Evolutionary conservation across 1,140 invertebrate genomes (phyloP).

Genomic region (Heliothis virescens): DNA sequence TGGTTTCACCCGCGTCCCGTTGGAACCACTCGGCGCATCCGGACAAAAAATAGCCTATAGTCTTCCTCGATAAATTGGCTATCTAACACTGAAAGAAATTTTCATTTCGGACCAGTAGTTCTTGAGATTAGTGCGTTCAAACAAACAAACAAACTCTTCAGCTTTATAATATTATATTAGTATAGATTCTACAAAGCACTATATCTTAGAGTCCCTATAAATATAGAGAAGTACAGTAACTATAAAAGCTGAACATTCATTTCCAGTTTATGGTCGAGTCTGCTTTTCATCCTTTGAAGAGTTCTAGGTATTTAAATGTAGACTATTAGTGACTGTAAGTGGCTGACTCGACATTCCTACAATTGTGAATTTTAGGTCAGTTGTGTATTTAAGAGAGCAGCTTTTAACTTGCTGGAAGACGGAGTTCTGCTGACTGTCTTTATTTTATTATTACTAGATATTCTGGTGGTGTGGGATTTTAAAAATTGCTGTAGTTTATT

Average conservation of each 20-base stretch:
- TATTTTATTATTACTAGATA: neutral
- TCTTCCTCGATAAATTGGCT: no score
- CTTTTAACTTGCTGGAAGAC: neutral
- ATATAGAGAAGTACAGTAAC: neutral
- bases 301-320: conserved; percentile 35
- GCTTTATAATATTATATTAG: no score
- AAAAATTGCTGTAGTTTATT: neutral
- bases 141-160: no score
- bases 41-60: no score
- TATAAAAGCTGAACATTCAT: conserved; percentile 11
- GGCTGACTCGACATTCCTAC: conserved; percentile 12
- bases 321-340: conserved; percentile 20
- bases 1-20: no score
- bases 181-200: no score
- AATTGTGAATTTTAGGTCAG: conserved; percentile 26
- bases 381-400: conserved; percentile 13
- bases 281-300: conserved; percentile 24
- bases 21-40: no score
- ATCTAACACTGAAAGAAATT: no score
- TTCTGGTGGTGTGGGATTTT: neutral
- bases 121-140: no score
- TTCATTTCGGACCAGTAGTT: no score
- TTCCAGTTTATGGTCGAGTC: conserved; percentile 15
- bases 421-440: neutral
- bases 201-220: no score